Evolutionary conservation across 2,113 vertebrate genomes (phyloP).

Genomic region (Podarcis cretensis): DNA sequence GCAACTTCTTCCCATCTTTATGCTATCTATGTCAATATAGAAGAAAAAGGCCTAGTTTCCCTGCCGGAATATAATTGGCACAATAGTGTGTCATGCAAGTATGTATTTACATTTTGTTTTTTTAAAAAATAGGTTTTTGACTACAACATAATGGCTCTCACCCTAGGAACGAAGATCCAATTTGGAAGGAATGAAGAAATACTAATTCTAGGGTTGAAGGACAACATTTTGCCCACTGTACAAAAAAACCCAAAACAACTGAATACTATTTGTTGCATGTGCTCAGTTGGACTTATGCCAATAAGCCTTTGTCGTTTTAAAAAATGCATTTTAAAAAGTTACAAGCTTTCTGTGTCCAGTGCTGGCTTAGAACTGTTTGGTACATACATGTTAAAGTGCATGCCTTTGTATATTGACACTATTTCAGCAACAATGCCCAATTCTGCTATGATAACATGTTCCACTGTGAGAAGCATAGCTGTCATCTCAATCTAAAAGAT

Average conservation of each 20-base stretch:
- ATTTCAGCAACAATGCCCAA: conserved; percentile 21
- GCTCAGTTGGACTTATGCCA: conserved; percentile 12
- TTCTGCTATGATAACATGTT: conserved; percentile 24
- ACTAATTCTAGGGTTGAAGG: conserved; percentile 18
- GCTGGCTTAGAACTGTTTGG: neutral
- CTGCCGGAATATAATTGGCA: conserved; percentile 26
- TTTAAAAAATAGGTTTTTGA: neutral
- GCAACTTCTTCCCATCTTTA: neutral
- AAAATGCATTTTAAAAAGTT: conserved; percentile 9
- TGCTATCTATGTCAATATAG: neutral
- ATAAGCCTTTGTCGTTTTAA: neutral
- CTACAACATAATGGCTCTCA: neutral
- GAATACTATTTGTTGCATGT: conserved; percentile 19
- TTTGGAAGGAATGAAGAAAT: conserved; percentile 21
- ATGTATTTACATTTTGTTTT: neutral
- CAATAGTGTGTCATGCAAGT: conserved; percentile 10
- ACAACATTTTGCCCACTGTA: conserved; percentile 24
- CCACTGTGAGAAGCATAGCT: neutral
- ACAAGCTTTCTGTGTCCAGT: conserved; percentile 12
- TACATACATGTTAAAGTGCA: neutral
- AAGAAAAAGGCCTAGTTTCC: conserved; percentile 17
- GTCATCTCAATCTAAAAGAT: neutral
- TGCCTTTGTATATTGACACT: neutral
- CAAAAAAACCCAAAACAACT: conserved; percentile 14
- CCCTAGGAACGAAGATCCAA: neutral